Percentiles rank a stretch among this genome's conserved stretches.
phyloP scores from a whole-genome alignment of 2,888 invertebrate species.

The Miltochrista miniata region DNA sequence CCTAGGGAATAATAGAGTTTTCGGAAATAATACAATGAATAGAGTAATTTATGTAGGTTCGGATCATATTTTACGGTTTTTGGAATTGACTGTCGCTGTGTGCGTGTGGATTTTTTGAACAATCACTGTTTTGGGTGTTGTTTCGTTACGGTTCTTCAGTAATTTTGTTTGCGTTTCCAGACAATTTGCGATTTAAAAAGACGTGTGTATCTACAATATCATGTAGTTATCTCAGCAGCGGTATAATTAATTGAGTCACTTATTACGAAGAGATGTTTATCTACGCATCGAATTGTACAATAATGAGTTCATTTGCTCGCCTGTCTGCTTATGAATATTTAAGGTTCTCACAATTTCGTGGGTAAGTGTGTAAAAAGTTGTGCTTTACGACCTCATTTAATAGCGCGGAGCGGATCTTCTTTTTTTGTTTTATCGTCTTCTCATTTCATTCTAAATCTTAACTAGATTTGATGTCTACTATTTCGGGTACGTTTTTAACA shows the following conservation, averaged over 20 bases:
- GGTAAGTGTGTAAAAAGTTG: conserved; percentile 54
- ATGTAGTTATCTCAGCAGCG: conserved; percentile 47
- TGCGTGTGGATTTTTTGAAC: conserved; percentile 55
- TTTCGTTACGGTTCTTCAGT: conserved; percentile 70
- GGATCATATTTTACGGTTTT: conserved; percentile 72
- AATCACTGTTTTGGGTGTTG: conserved; percentile 64
- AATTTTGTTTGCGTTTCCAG: conserved; percentile 77
- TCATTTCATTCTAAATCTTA: too few species aligned
- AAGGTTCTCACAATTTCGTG: conserved; percentile 51
- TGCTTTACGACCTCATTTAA: conserved; percentile 54
- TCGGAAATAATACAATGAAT: conserved; percentile 80
- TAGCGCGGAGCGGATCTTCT: conserved; percentile 44
- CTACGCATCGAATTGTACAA: conserved; percentile 61
- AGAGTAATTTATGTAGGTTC: conserved; percentile 75
- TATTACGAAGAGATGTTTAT: conserved; percentile 70
- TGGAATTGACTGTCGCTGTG: conserved; percentile 57
- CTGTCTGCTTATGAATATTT: conserved; percentile 72
- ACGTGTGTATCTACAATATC: conserved; percentile 52
- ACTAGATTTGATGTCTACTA: too few species aligned
- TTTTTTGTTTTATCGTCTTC: too few species aligned
- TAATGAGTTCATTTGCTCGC: conserved; percentile 71
- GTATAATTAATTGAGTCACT: conserved; percentile 65
- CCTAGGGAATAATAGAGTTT: conserved; percentile 78
- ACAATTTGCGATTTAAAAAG: conserved; percentile 68
- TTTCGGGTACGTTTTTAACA: too few species aligned